phyloP scores from a whole-genome alignment of 2,797 vertebrate species.

The Nannoperca obscura region DNA sequence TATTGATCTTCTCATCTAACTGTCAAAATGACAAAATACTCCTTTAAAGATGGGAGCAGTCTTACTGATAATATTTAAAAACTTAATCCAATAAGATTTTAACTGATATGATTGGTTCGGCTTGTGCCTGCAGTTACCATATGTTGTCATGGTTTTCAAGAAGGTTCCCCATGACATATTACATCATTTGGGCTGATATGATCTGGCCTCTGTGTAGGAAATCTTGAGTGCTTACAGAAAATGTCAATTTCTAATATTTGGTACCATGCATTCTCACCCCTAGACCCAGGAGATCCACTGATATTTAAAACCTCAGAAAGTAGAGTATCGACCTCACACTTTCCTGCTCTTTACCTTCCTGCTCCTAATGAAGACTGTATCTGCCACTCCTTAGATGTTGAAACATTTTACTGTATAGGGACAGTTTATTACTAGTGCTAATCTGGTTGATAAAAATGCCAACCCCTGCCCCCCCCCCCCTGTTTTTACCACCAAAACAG shows the following conservation, averaged over 20 bases:
- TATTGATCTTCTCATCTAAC: background rate
- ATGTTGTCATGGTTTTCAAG: background rate
- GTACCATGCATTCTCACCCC: background rate
- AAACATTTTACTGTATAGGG: background rate
- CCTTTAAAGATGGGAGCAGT: background rate
- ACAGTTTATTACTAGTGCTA: background rate
- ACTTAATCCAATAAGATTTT: background rate
- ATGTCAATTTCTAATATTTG: background rate
- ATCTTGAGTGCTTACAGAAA: background rate
- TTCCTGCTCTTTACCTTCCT: too few relatives aligned
- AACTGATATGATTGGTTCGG: background rate
- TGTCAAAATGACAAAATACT: background rate
- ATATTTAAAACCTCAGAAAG: background rate
- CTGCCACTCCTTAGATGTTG: background rate
- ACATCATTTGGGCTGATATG: background rate
- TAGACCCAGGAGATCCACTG: background rate
- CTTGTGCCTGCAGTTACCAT: background rate
- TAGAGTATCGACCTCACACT: background rate
- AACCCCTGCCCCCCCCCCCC: too few relatives aligned
- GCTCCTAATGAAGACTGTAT: background rate
- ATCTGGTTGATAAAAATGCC: background rate
- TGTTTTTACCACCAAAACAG: background rate
- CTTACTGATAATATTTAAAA: background rate
- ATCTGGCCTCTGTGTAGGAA: slow-evolving; percentile 10
- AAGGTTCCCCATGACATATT: background rate